Base-by-base conservation (phyloP, 2,797 vertebrate species). In the Limosa lapponica region DNA sequence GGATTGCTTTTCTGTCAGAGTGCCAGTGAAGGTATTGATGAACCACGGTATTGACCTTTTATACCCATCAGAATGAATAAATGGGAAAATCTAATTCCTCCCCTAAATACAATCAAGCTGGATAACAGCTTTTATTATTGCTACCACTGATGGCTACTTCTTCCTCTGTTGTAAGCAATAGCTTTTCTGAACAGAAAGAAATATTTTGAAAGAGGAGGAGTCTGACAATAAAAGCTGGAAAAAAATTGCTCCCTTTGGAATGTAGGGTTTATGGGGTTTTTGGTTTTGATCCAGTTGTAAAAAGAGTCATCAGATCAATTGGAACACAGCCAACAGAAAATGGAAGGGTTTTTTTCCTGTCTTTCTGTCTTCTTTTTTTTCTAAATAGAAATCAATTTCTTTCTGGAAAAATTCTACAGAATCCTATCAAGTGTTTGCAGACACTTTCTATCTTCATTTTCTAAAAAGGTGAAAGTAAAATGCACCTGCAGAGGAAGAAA, bases 1-100 rank as follows among this genome's bases (percentile, higher is more conserved):
- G 73, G 44, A 48, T 75, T 74, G 46, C 36, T 91, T 74, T 83
- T 89, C 87, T 94, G 69, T 92, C 65, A 67, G 52, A 74, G 28
- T 67, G 34, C 16, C 51, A 30, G 32, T 15, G 19, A 72, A 83
- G 91, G 44, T 51, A 61, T 2, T 41, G 57, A 69, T 91, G 78
- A 86, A 70, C 46, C 46, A 13, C 0, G 0, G 7, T 81, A 54
- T 36, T 74, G 57, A 87, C n/a, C 37, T 81, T 85, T 30, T 64
- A 12, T 51, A 62, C 22, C 16, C 37, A 74, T 52, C 14, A 32
- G 37, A 74, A 79, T 34, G 44, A 91, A 54, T 9, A 72, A 91
- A 86, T 16, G 5, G 30, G 46, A 74, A 95, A 89, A 83, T 48
- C 74, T 59, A 8, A 37, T 95, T 90, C 54, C 54, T 83, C 6